These are phyloP conservation scores for Centropristis striata DNA, from an alignment of 2,113 vertebrate genomes.

Conservation along the genomic window DNA sequence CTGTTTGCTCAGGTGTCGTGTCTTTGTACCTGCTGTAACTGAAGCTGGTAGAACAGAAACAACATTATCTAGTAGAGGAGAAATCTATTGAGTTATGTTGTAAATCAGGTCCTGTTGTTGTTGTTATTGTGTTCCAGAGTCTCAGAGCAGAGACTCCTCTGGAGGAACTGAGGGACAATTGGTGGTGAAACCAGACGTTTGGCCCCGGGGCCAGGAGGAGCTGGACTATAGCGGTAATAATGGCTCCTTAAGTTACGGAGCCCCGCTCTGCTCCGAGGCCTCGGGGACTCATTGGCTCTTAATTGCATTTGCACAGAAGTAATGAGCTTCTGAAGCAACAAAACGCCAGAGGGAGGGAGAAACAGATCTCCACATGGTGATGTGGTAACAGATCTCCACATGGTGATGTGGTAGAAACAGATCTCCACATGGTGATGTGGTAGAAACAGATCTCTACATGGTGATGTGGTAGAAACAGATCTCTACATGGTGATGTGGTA, in stretches of 20 bases:
- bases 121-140: constrained; percentile 25
- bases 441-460: too few relatives aligned
- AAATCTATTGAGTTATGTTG: constrained; percentile 2
- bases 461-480: too few relatives aligned
- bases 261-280: constrained; percentile 64
- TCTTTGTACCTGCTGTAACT: too few relatives aligned
- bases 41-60: too few relatives aligned
- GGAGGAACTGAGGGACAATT: constrained; percentile 50
- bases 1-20: background rate
- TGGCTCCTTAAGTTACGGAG: constrained; percentile 68
- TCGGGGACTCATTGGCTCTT: constrained; percentile 78
- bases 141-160: constrained; percentile 34
- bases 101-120: constrained; percentile 45
- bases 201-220: constrained; percentile 41
- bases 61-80: background rate
- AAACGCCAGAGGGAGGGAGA: constrained; percentile 53
- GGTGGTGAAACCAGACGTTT: constrained; percentile 56
- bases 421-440: too few relatives aligned
- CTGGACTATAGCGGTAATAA: constrained; percentile 69
- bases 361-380: constrained; percentile 37
- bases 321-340: constrained; percentile 70
- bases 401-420: constrained; percentile 27
- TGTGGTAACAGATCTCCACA: constrained; percentile 21
- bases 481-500: too few relatives aligned
- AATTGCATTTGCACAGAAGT: constrained; percentile 84